Percentiles rank a stretch among this genome's conserved stretches.
phyloP scores from a whole-genome alignment of 2,113 vertebrate species.

The Alces alces region DNA sequence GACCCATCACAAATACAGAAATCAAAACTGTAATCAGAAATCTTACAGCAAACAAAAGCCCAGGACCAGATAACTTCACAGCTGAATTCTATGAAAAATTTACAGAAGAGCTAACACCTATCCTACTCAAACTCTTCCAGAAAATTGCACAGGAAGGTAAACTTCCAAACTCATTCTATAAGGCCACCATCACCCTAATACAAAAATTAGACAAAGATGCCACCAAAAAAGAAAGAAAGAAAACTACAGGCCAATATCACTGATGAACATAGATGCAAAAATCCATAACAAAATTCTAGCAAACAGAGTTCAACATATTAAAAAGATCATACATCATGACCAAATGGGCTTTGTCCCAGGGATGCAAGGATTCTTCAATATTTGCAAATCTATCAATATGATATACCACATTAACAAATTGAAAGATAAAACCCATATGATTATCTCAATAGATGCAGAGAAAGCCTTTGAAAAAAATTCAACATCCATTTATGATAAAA shows the following conservation, averaged over 20 bases:
- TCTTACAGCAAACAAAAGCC: too few relatives aligned
- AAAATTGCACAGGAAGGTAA: too few relatives aligned
- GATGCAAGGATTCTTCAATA: not conserved
- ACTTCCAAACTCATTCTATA: too few relatives aligned
- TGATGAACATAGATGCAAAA: not conserved
- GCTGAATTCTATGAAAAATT: too few relatives aligned
- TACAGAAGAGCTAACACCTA: too few relatives aligned
- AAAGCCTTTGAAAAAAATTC: not conserved
- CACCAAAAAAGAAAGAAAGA: not conserved
- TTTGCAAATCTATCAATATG: not conserved
- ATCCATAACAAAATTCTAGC: not conserved
- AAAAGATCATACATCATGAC: not conserved
- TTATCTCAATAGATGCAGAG: not conserved
- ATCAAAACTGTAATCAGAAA: too few relatives aligned
- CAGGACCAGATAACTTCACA: too few relatives aligned
- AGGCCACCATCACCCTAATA: not conserved
- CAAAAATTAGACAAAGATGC: not conserved
- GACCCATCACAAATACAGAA: too few relatives aligned
- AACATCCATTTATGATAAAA: not conserved
- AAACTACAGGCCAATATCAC: not conserved
- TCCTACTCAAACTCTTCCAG: too few relatives aligned
- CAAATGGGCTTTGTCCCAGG: not conserved
- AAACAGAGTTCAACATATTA: not conserved
- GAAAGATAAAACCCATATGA: not conserved
- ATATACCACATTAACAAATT: not conserved